Evolutionary conservation across 2,797 vertebrate species (phyloP), one percentile per base, ranked within the genome.

Genomic region (Acropternis orthonyx): DNA sequence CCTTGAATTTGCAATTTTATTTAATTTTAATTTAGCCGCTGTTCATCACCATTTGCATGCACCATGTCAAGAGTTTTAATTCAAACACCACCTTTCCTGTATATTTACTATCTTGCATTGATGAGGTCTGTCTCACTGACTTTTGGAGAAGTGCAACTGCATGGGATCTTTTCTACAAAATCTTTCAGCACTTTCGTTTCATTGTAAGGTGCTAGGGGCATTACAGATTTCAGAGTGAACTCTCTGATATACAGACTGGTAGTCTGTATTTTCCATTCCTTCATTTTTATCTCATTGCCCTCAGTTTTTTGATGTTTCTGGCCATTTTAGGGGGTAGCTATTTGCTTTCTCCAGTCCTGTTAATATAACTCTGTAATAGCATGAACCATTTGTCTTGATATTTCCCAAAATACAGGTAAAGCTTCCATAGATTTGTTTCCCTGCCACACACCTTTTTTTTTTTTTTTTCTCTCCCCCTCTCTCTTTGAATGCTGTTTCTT

Each of bases 261-360:
- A 65, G 12, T 86, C n/a, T 90, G 11, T 58, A 20, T 86, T 85
- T 86, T 86, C 17, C 6, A 8, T 63, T 55, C 8, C 16, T 3
- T 88, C 16, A 67, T 79, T 95, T 93, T 69, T 56, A 88, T 92
- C 13, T 85, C 73, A 72, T 92, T 58, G 30, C 30, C 27, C 41
- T 96, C 76, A 61, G 7, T 5, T 73, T 96, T 95, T 77, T 81
- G 17, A 75, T 85, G 44, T 82, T 69, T 88, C 61, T 71, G 56
- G 13, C 12, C 61, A 56, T 28, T 85, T 43, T 26, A 15, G 20
- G 23, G 36, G 23, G 4, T 19, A 49, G 4, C 4, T 71, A 12
- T 85, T 89, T 87, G 22, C 24, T 94, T 93, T 72, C 39, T 71
- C 73, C 79, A 76, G 34, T 91, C 27, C 34, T 87, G 16, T 39